Base-by-base conservation (phyloP, 2,113 vertebrate species). In the Myiagra hebetior region DNA sequence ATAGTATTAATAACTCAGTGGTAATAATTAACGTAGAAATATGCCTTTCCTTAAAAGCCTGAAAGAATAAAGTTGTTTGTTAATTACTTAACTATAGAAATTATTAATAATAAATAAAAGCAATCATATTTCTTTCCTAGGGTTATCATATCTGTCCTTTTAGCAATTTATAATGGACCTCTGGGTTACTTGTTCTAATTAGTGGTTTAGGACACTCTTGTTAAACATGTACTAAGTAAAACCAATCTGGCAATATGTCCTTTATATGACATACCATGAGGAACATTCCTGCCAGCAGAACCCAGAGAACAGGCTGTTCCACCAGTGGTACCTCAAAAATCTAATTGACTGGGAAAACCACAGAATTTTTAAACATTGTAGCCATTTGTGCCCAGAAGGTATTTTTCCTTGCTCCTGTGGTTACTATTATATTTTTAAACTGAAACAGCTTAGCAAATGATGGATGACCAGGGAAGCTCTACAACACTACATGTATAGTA, bases 101-200 rank as follows among this genome's bases (percentile, higher is more conserved):
- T 60, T 44, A 95, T 96, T 86, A 96, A 96, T 96, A 96, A 94
- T 96, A 97, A 95, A 96, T 95, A 95, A 95, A 74, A 62, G 20
- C 47, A 94, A 50, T 81, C 22, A 60, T 85, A 93, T 91, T 94
- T 96, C 62, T 93, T 91, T 94, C 63, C 52, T 75, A 64, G 24
- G 42, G 72, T 76, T 91, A 88, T 39, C 49, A 6, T 67, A 47
- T 67, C 73, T 91, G 62, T 88, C 49, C 90, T 95, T 91, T 78
- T 37, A 74, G 85, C 91, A 87, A 64, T 95, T 94, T 83, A 41
- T 83, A 93, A 85, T 30, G 55, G 65, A 96, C 65, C n/a, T 89
- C 57, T 94, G 83, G 62, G 79, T 96, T 82, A 85, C 55, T 90
- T 88, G 35, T 68, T 90, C 76, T 80, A 87, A 93, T 97, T 88